Evolutionary conservation across 2,797 vertebrate species (phyloP).

Genomic region (Corythornis leucogaster): DNA sequence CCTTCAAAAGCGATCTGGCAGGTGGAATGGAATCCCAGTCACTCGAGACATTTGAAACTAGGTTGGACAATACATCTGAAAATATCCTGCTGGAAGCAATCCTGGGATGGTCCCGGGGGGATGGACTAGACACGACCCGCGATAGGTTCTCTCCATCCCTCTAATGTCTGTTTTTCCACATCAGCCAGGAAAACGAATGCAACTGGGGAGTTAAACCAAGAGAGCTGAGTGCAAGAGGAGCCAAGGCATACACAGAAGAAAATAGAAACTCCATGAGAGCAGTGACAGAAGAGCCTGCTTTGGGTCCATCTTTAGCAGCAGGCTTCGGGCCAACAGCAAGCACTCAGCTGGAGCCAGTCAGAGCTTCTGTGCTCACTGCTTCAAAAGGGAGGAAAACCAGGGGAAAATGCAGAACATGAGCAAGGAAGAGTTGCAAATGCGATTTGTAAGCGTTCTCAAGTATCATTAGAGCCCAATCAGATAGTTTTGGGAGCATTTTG

Average conservation of each 20-base stretch:
- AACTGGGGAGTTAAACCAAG: not conserved
- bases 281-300: not conserved
- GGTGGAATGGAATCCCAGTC: not conserved
- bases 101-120: not conserved
- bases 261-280: conserved; percentile 15
- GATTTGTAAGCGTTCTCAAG: not conserved
- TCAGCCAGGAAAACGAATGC: not conserved
- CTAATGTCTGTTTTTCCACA: not conserved
- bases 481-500: not conserved
- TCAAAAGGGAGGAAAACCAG: not conserved
- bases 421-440: not conserved
- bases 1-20: not conserved
- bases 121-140: not conserved
- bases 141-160: not conserved
- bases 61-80: conserved; percentile 14
- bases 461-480: not conserved
- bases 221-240: not conserved
- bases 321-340: not conserved
- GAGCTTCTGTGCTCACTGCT: conserved; percentile 6
- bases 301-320: conserved; percentile 26
- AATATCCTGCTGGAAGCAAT: conserved; percentile 13
- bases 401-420: not conserved
- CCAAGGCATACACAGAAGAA: not conserved
- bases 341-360: conserved; percentile 1
- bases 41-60: not conserved